phyloP scores from a whole-genome alignment of 1,140 invertebrate genomes.

The Lasioglossum albipes region DNA sequence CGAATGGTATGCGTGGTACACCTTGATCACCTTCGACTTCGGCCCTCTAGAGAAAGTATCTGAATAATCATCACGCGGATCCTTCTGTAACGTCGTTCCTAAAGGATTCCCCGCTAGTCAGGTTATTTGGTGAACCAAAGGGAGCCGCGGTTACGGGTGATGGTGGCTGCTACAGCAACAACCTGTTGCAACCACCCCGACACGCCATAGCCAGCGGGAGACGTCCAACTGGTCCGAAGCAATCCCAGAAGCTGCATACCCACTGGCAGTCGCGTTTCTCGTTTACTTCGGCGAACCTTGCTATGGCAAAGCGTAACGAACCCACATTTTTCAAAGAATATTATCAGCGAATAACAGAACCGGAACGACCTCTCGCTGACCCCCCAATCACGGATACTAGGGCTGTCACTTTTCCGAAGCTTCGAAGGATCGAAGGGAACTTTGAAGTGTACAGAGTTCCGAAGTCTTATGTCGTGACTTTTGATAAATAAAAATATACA shows the following conservation, averaged over 20 bases:
- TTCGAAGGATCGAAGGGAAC: no score
- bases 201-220: conserved; percentile 59
- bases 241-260: conserved; percentile 48
- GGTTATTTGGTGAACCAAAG: conserved; percentile 40
- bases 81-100: background rate
- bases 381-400: no score
- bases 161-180: conserved; percentile 60
- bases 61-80: conserved; percentile 18
- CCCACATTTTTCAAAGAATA: background rate
- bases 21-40: conserved; percentile 38
- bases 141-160: conserved; percentile 33
- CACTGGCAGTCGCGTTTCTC: conserved; percentile 23
- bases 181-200: conserved; percentile 72
- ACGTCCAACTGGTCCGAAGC: conserved; percentile 49
- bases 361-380: no score
- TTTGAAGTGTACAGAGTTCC: no score
- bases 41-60: conserved; percentile 13
- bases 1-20: background rate
- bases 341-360: background rate
- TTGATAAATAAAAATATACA: no score
- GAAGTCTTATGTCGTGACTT: no score
- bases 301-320: background rate
- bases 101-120: conserved; percentile 18
- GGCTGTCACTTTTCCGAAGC: no score
- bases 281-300: conserved; percentile 16